Base-by-base conservation (phyloP, 92 coral and sea anemone genomes). In the Phenganax subtilis region DNA sequence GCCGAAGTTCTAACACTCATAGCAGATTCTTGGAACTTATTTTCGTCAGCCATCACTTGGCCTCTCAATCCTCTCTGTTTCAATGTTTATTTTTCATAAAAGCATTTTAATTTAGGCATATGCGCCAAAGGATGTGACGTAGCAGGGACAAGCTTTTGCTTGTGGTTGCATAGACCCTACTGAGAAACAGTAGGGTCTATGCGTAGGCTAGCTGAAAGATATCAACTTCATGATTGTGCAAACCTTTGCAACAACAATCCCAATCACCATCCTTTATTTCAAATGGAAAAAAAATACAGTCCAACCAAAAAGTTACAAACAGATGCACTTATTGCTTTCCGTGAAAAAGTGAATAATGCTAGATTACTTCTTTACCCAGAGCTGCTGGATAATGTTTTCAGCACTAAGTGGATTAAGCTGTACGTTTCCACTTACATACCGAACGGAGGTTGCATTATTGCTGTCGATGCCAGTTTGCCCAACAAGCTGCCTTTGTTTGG, bases 221-320 rank as follows among this genome's bases (percentile, higher is more conserved):
- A 83, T 61, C 90, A 90, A 81, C 54, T 84, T 15, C 75, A 75
- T 63, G 82, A 75, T 55, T 84, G 86, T 14, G 86, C 75, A 51
- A 25, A 84, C 61, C 67, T 75, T 65, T 57, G 30, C 62, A 75
- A 62, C 54, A 75, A 84, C 16, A 72, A 68, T 51, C 57, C 82
- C 20, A 27, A 57, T 51, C 15, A 44, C 37, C 82, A 75, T 37
- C 86, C 82, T 5, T 68, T 63, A 16, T 84, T 75, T 75, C 44
- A 51, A 52, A 61, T 65, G 8, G 82, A 84, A 17, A 73, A 73
- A 30, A 9, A 73, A 73, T 30, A 52, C 27, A 59, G 60, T 1
- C 77, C 61, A 73, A 20, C 37, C 29, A 73, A 54, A 54, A 52
- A 52, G 61, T 52, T 73, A n/a, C 3, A 52, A n/a, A 37, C 8